phyloP scores from a whole-genome alignment of 2,113 vertebrate species.

The Fulica atra region DNA sequence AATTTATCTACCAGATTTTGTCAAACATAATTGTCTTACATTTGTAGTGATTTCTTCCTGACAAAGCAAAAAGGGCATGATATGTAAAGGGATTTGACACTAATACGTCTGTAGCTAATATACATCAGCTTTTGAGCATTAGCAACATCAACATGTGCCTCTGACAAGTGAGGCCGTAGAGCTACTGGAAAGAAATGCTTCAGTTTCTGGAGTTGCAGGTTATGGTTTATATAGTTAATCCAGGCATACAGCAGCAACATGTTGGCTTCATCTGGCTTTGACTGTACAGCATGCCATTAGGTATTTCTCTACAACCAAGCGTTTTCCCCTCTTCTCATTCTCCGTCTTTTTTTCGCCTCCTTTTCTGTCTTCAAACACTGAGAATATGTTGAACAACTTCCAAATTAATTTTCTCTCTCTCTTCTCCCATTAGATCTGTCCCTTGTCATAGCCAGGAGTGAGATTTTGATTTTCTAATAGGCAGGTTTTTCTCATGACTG shows the following conservation, averaged over 20 bases:
- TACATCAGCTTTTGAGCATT: background rate
- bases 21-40: background rate
- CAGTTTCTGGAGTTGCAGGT: background rate
- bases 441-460: background rate
- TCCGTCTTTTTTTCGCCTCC: background rate
- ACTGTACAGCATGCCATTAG: background rate
- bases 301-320: background rate
- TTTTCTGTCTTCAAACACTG: background rate
- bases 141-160: background rate
- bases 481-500: conserved; percentile 44
- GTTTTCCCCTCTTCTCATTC: background rate
- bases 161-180: conserved; percentile 31
- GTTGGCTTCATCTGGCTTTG: background rate
- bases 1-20: background rate
- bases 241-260: background rate
- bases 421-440: background rate
- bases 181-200: conserved; percentile 2
- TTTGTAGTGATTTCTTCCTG: background rate
- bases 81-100: background rate
- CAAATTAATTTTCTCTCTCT: background rate
- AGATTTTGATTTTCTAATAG: conserved; percentile 10
- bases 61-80: background rate
- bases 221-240: background rate
- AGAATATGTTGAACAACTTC: background rate
- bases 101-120: background rate